phyloP scores from a whole-genome alignment of 2,888 invertebrate genomes.

The Dendrolimus houi region DNA sequence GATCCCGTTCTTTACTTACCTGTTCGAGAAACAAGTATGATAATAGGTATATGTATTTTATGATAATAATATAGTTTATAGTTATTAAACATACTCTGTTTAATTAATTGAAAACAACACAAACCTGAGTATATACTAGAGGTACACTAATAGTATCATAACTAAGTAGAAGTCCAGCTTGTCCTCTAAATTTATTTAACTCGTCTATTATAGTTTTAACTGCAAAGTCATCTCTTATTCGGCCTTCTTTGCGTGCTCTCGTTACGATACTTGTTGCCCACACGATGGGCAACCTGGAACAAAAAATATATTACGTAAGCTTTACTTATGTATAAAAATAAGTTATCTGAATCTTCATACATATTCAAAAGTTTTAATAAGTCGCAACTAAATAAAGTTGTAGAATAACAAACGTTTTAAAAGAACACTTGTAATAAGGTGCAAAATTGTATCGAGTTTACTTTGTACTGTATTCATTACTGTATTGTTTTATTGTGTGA shows the following conservation, averaged over 20 bases:
- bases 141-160: conserved; percentile 89
- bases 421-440: too few species aligned
- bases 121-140: conserved; percentile 87
- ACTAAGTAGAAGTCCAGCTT: conserved; percentile 84
- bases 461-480: too few species aligned
- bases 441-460: too few species aligned
- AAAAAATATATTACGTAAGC: conserved; percentile 4
- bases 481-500: too few species aligned
- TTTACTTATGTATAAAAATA: too few species aligned
- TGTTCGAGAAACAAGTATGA: background rate
- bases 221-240: conserved; percentile 93
- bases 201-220: conserved; percentile 94
- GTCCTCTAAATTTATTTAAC: conserved; percentile 88
- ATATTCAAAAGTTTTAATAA: too few species aligned
- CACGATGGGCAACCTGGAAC: conserved; percentile 85
- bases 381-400: too few species aligned
- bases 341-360: too few species aligned
- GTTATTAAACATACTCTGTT: background rate
- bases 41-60: background rate
- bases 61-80: background rate
- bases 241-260: conserved; percentile 90
- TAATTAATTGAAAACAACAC: conserved; percentile 3
- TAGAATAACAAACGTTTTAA: too few species aligned
- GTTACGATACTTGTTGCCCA: conserved; percentile 95
- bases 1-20: too few species aligned